Base-by-base conservation (phyloP, 2,113 vertebrate species). In the Chascanopsetta lugubris region DNA sequence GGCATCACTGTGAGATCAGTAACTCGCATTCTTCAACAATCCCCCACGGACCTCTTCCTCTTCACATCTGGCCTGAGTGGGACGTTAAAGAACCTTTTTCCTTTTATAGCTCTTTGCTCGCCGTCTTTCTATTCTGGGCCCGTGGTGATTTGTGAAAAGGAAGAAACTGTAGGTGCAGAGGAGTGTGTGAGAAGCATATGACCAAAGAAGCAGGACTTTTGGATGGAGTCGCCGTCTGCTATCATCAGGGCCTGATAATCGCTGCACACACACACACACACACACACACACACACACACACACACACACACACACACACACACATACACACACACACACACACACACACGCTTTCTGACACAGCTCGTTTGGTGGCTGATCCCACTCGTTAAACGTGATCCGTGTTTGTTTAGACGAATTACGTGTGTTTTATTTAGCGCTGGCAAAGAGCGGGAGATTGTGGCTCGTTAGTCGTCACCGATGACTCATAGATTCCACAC, bases 51-150 rank as follows among this genome's bases (percentile, higher is more conserved):
- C 75, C 17, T 77, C 20, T 69, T 21, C 47, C 40, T 75, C 75
- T n/a, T 85, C 71, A 76, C 88, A 86, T 87, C 73, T 86, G 81
- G 81, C 62, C 64, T 69, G 34, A n/a, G n/a, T 60, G 59, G 63
- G 69, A 83, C 63, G 22, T 61, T 72, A 58, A 75, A 50, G 70
- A 82, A 32, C 61, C 4, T 86, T 80, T 84, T 80, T 84, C 89
- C 89, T 90, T 91, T 89, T 90, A 91, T 90, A 91, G 89, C 49
- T 69, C 47, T 83, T 75, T 22, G 1, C 56, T 47, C 34, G 53
- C 32, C 22, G 29, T 32, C 59, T 58, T 83, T 86, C 89, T 89
- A 86, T 88, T 87, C 85, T 62, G 72, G 58, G 79, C 48, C n/a
- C 30, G 1, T 69, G 4, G 2, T 57, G 57, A 60, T 77, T 84